Base-by-base conservation (phyloP, 1,140 invertebrate genomes). In the Aphelenchoides avenae region DNA sequence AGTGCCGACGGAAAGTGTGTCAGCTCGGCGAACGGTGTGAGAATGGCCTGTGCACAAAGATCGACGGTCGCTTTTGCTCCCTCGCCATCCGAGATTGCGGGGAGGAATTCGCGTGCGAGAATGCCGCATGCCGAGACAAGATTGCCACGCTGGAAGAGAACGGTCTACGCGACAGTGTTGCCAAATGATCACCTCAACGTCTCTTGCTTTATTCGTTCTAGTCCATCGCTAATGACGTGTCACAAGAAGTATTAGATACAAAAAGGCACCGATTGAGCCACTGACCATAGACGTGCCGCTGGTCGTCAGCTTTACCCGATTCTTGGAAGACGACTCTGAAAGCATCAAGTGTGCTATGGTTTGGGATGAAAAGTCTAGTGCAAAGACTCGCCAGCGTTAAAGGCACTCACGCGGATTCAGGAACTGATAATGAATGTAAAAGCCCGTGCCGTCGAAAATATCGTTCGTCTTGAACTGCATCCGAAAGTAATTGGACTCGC, bases 401-500 rank as follows among this genome's bases (percentile, higher is more conserved):
- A 20, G 1, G 29, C 13, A 47, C 57, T 52, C 43, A 72, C 71
- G 55, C 66, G 62, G 65, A 41, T 73, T 58, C 26, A 75, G 51
- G 75, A 93, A 94, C 63, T 86, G 84, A 79, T 90, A 95, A 55
- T 85, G 86, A 0, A 89, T 91, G 72, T 89, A 87, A 78, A 96
- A 96, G 41, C 91, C 91, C 31, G 87, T 89, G 4, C 85, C 89
- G 75, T 95, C 91, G 54, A 91, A 86, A 43, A 88, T 83, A 74
- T 91, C 88, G 78, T 95, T 95, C 3, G 90, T 91, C 67, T 87
- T 83, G 79, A 96, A 93, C 5, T 89, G 89, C 11, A 95, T 87
- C 64, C 91, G 84, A 79, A 94, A 95, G 80, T 93, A 95, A 64
- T 76, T 76, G 20, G 63, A 70, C 72, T 94, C 91, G 11, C 90